Percentiles rank a stretch among this genome's conserved stretches.
Evolutionary conservation across 2,797 vertebrate species (phyloP).

Genomic region (Erethizon dorsatum): DNA sequence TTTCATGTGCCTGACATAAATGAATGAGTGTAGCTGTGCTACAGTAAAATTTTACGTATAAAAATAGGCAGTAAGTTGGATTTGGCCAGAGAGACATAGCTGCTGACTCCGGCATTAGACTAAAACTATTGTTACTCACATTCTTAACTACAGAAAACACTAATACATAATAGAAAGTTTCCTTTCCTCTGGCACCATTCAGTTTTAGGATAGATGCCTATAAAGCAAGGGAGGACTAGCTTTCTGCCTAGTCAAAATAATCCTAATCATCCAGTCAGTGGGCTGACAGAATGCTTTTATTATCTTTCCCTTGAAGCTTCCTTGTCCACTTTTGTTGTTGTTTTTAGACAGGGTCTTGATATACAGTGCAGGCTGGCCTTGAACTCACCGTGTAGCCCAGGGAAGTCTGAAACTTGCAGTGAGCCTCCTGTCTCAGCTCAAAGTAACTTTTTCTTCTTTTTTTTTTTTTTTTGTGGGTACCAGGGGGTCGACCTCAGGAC

Average conservation of each 20-base stretch:
- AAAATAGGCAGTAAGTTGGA: background rate
- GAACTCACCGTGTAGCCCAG: background rate
- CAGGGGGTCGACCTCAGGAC: too few species aligned
- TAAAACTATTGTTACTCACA: background rate
- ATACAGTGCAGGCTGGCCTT: background rate
- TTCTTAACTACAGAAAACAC: background rate
- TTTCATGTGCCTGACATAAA: background rate
- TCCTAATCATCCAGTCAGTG: background rate
- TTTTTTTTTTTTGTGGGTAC: too few species aligned
- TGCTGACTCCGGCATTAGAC: background rate
- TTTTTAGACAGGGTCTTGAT: background rate
- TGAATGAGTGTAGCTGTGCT: background rate
- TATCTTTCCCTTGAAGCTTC: background rate
- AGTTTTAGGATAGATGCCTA: background rate
- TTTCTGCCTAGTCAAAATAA: background rate
- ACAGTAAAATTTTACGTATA: background rate
- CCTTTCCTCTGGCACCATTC: background rate
- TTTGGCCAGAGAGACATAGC: background rate
- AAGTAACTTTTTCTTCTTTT: slow-evolving; percentile 39
- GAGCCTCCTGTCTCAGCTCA: too few species aligned
- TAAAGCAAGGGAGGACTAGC: background rate
- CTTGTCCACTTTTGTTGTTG: background rate
- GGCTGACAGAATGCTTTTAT: background rate
- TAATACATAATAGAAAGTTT: background rate
- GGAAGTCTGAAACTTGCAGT: background rate